phyloP scores from a whole-genome alignment of 2,888 invertebrate species.

The Creontiades dilutus region DNA sequence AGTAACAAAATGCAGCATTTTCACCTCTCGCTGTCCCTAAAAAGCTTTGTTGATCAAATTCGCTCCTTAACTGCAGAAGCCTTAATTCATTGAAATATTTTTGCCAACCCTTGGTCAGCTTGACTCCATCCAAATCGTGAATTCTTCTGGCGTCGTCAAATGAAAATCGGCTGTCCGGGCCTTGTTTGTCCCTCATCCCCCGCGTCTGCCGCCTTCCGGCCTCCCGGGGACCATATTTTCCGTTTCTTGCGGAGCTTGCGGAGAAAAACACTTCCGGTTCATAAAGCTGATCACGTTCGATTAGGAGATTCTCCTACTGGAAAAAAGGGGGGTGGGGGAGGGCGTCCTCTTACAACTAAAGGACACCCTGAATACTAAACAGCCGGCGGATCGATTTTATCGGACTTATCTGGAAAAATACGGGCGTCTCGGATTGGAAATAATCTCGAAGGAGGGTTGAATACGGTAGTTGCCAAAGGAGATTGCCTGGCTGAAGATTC shows the following conservation, averaged over 20 bases:
- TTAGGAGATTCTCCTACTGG: conserved; percentile 29
- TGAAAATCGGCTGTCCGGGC: not conserved
- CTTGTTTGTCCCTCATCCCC: not conserved
- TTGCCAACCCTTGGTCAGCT: too few relatives aligned
- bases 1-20: too few relatives aligned
- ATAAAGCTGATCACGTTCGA: conserved; percentile 16
- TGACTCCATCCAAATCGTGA: too few relatives aligned
- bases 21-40: too few relatives aligned
- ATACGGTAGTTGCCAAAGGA: not conserved
- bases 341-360: conserved; percentile 23
- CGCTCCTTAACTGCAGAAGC: too few relatives aligned
- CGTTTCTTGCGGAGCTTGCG: not conserved
- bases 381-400: conserved; percentile 10
- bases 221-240: not conserved
- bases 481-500: not conserved
- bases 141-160: not conserved
- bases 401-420: conserved; percentile 29
- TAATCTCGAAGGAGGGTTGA: conserved; percentile 5
- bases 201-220: not conserved
- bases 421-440: conserved; percentile 22
- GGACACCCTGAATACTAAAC: conserved; percentile 22
- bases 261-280: conserved; percentile 32
- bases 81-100: too few relatives aligned
- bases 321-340: not conserved
- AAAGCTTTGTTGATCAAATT: too few relatives aligned